Conservation (phyloP, 2,113 vertebrate species). For the Pantherophis guttatus region DNA sequence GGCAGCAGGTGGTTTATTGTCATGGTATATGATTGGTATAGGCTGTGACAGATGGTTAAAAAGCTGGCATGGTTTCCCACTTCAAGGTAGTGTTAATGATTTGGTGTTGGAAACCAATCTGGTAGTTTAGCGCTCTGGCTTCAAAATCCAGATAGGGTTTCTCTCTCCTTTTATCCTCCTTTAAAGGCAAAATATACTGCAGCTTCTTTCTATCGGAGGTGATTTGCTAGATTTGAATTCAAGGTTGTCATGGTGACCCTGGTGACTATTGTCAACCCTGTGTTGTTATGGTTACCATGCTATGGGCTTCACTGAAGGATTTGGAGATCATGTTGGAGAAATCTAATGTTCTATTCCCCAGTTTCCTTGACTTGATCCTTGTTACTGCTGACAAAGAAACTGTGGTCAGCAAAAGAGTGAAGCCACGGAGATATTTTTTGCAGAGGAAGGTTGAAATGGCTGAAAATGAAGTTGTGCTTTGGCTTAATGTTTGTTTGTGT, state of each 20-base stretch:
- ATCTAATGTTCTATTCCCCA: neutral
- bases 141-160: neutral
- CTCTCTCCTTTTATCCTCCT: neutral
- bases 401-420: neutral
- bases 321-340: neutral
- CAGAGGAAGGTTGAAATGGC: neutral
- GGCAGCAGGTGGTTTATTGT: neutral
- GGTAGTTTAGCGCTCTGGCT: neutral
- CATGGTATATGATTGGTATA: neutral
- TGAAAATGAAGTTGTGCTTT: neutral
- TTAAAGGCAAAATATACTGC: neutral
- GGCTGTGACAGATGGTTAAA: neutral
- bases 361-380: neutral
- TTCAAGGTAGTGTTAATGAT: neutral
- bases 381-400: neutral
- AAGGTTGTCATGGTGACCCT: neutral
- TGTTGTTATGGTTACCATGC: neutral
- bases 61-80: neutral
- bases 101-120: neutral
- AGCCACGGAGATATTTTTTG: neutral
- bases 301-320: neutral
- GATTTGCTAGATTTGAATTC: neutral
- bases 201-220: neutral
- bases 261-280: neutral
- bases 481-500: neutral